Base-by-base conservation (phyloP, 2,113 vertebrate species). In the Elanus axillaris region DNA sequence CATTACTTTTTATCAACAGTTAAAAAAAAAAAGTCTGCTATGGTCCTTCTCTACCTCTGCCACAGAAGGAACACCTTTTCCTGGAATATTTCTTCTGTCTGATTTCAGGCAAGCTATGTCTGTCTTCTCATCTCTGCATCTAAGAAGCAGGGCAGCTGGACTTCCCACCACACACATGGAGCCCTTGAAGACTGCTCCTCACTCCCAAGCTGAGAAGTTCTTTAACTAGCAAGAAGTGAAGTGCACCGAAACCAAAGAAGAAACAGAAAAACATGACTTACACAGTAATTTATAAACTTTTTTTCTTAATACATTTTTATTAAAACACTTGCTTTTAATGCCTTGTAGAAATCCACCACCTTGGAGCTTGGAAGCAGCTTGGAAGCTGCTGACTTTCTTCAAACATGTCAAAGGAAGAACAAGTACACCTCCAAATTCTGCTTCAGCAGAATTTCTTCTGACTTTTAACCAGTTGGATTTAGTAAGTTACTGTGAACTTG, bases 251-350 rank as follows among this genome's bases (percentile, higher is more conserved):
- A 77, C 22, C 19, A 58, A 85, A 84, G 60, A 71, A 36, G 43
- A 64, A 86, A 56, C 31, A 38, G 25, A 83, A 78, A 90, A 90
- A 79, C 22, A 34, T 31, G 2, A 73, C 81, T 93, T 90, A 64
- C 71, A 91, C 64, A 60, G 40, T 59, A 72, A 83, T 93, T 96
- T 75, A 91, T 71, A 92, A 87, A 90, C 5, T 36, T 89, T 32
- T 64, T 82, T 75, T 62, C 73, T 10, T 17, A 96, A 96, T 94
- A 58, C 40, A 74, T 95, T 97, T 98, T 98, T 98, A 98, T 98
- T 98, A 97, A 98, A 98, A 97, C 92, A 78, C 94, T 97, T 89
- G 83, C 79, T 96, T 93, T 96, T 80, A 96, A 88, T 91, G 86
- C 52, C 86, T 94, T 92, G 43, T 91, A 98, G 92, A 98, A 98